Percentiles rank a stretch among this genome's conserved stretches.
Conservation (phyloP, 2,113 vertebrate genomes). For the Thermophis baileyi region DNA sequence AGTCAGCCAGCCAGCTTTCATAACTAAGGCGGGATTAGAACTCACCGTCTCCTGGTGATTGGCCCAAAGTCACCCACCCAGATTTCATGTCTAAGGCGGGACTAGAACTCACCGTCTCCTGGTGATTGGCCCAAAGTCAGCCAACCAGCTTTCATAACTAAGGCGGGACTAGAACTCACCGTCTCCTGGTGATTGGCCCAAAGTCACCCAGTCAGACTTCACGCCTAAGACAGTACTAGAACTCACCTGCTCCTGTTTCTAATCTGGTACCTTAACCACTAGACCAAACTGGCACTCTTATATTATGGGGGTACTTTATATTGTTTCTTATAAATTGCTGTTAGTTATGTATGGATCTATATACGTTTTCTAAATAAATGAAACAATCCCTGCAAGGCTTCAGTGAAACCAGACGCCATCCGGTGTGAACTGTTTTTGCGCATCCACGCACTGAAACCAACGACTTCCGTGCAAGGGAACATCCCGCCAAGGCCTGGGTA, state of each 20-base stretch:
- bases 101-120: too few species aligned
- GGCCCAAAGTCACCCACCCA: too few species aligned
- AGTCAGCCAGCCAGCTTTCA: too few species aligned
- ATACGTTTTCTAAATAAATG: neutral
- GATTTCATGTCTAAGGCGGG: too few species aligned
- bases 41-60: too few species aligned
- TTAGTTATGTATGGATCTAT: neutral
- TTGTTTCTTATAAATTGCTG: neutral
- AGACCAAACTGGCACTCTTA: neutral
- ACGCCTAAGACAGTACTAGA: too few species aligned
- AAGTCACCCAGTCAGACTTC: neutral
- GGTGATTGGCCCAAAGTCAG: too few species aligned
- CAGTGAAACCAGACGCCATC: neutral
- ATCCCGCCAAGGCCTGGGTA: neutral
- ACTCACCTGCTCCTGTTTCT: too few species aligned
- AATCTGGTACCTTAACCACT: too few species aligned
- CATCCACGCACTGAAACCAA: neutral
- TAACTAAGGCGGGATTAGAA: too few species aligned
- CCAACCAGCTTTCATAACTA: too few species aligned
- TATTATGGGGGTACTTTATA: neutral
- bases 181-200: neutral
- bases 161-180: too few species aligned
- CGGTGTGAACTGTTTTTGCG: accelerated
- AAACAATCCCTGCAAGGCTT: neutral
- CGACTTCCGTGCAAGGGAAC: neutral